These are phyloP conservation scores for Tachina grossa DNA, from an alignment of 2,888 invertebrate genomes.

Conservation along the genomic window DNA sequence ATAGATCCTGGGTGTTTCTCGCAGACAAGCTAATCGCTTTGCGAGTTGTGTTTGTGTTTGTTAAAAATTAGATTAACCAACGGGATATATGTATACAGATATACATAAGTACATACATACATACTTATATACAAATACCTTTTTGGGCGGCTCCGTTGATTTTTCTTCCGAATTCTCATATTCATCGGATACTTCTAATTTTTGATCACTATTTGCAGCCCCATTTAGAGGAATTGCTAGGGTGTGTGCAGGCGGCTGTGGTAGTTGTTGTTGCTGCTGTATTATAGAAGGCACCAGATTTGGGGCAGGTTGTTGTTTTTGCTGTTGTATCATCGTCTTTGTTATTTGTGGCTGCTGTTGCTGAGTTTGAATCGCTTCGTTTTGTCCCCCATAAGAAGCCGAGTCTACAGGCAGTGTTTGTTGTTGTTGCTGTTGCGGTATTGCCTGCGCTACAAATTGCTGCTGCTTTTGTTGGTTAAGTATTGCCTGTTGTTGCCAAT, in stretches of 20 bases:
- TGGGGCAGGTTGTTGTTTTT: slow-evolving; percentile 61
- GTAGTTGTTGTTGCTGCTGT: slow-evolving; percentile 40
- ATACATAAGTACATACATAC: too few species aligned
- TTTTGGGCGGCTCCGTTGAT: slow-evolving; percentile 80
- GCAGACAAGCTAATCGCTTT: too few species aligned
- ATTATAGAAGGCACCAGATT: slow-evolving; percentile 64
- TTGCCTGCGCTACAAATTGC: slow-evolving; percentile 35
- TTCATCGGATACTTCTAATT: slow-evolving; percentile 73
- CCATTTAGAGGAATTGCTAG: slow-evolving; percentile 35
- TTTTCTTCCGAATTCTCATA: slow-evolving; percentile 79
- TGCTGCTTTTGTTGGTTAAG: slow-evolving; percentile 63
- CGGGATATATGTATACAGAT: too few species aligned
- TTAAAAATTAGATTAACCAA: neutral
- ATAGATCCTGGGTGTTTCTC: too few species aligned
- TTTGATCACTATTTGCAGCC: slow-evolving; percentile 67
- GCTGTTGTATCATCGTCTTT: slow-evolving; percentile 18
- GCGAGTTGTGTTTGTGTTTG: too few species aligned
- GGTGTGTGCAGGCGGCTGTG: slow-evolving; percentile 27
- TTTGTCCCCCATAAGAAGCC: slow-evolving; percentile 23
- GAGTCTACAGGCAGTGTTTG: slow-evolving; percentile 52
- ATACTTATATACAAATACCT: slow-evolving; percentile 73
- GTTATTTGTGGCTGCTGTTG: slow-evolving; percentile 29
- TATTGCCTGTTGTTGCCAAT: slow-evolving; percentile 69
- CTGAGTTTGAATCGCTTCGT: neutral
- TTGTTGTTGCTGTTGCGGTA: slow-evolving; percentile 47